Evolutionary conservation across 2,113 vertebrate genomes (phyloP).

Genomic region (Hipposideros armiger): DNA sequence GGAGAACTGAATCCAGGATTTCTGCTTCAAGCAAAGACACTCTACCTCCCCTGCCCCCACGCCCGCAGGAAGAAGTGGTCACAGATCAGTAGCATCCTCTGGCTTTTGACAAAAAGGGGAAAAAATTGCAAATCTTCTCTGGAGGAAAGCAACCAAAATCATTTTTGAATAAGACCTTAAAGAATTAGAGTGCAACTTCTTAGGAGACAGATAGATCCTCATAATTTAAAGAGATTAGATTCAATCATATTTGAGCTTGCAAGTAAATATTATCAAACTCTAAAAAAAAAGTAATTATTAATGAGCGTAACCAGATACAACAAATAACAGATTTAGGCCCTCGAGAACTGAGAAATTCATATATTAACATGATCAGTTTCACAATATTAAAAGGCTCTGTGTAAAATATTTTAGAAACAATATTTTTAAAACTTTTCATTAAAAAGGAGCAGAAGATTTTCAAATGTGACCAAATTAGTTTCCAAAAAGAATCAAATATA

Average conservation of each 20-base stretch:
- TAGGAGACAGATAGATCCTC: neutral
- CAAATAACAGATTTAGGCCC: neutral
- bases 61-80: neutral
- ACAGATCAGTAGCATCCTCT: neutral
- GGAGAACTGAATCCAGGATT: neutral
- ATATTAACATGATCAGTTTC: neutral
- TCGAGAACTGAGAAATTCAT: neutral
- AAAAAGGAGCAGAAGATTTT: slow-evolving; percentile 21
- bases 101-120: neutral
- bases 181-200: neutral
- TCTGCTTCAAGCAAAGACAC: neutral
- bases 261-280: neutral
- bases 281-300: neutral
- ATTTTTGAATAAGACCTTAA: neutral
- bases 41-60: rapidly evolving
- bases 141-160: neutral
- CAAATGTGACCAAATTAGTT: neutral
- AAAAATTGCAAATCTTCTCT: neutral
- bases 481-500: neutral
- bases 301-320: neutral
- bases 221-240: neutral
- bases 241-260: neutral
- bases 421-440: neutral
- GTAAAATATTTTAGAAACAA: neutral
- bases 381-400: neutral